Conservation (phyloP, 2,888 invertebrate species). For the Gandaritis pyraliata region DNA sequence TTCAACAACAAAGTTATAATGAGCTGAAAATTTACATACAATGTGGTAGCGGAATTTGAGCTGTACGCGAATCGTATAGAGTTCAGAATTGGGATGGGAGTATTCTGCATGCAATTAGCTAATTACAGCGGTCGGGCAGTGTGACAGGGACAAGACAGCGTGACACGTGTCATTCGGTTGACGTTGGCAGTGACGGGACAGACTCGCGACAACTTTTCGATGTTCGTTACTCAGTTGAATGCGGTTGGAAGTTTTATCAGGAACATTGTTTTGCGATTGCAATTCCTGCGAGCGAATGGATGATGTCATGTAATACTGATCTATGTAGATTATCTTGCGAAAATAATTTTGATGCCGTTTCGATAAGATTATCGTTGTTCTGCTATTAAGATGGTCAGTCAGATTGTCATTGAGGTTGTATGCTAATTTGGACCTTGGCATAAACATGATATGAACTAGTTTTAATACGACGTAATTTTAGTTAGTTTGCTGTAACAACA, state of each 20-base stretch:
- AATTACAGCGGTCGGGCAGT: slow-evolving; percentile 55
- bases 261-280: slow-evolving; percentile 26
- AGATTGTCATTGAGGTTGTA: no score
- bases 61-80: slow-evolving; percentile 20
- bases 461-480: no score
- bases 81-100: slow-evolving; percentile 27
- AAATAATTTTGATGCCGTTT: no score
- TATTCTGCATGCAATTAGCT: slow-evolving; percentile 66
- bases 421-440: no score
- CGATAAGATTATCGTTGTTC: no score
- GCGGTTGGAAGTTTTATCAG: slow-evolving; percentile 27
- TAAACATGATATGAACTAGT: no score
- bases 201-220: slow-evolving; percentile 69
- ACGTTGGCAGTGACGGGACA: slow-evolving; percentile 51
- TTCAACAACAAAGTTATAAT: slow-evolving; percentile 53
- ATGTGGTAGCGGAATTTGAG: slow-evolving; percentile 11
- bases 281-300: background rate
- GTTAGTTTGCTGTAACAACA: no score
- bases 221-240: slow-evolving; percentile 56
- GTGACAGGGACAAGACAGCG: slow-evolving; percentile 47
- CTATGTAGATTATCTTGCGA: background rate
- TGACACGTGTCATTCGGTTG: slow-evolving; percentile 58
- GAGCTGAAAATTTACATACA: slow-evolving; percentile 55
- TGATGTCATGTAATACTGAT: background rate
- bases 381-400: no score